Evolutionary conservation across 2,888 invertebrate genomes (phyloP).

Genomic region (Epirrita christyi): DNA sequence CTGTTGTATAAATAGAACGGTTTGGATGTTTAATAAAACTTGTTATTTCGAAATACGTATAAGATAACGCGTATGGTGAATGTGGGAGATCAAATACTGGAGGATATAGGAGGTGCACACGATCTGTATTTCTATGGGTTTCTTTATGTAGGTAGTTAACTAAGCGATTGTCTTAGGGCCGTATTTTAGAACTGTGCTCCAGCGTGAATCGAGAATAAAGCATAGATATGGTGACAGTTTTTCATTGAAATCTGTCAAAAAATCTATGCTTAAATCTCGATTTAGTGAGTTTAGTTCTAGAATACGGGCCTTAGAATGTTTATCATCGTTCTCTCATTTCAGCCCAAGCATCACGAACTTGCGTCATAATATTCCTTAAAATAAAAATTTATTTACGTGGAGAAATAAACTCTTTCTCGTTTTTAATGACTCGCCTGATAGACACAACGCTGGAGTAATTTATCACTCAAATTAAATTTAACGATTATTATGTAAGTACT

Average conservation of each 20-base stretch:
- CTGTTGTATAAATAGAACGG: slow-evolving; percentile 33
- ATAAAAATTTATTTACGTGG: slow-evolving; percentile 47
- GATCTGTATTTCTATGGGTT: slow-evolving; percentile 5
- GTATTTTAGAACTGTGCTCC: too few relatives aligned
- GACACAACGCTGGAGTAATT: slow-evolving; percentile 50
- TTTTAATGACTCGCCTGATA: slow-evolving; percentile 59
- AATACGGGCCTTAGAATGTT: too few relatives aligned
- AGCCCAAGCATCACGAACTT: slow-evolving; percentile 51
- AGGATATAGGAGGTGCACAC: slow-evolving; percentile 5
- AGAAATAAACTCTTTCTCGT: slow-evolving; percentile 62
- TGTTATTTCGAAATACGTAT: slow-evolving; percentile 31
- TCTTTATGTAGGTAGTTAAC: slow-evolving; percentile 41
- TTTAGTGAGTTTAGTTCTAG: too few relatives aligned
- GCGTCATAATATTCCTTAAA: slow-evolving; percentile 66
- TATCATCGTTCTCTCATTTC: slow-evolving; percentile 54
- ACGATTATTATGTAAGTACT: slow-evolving; percentile 21
- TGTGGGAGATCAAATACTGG: slow-evolving; percentile 9
- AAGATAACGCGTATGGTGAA: slow-evolving; percentile 17
- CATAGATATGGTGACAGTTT: too few relatives aligned
- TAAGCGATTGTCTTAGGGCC: slow-evolving; percentile 48
- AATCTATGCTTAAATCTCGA: too few relatives aligned
- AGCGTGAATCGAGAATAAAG: too few relatives aligned
- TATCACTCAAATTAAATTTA: slow-evolving; percentile 43
- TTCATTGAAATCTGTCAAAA: too few relatives aligned
- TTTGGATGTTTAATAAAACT: slow-evolving; percentile 30